phyloP scores from a whole-genome alignment of 2,888 invertebrate species.

The Onthophagus sagittarius region DNA sequence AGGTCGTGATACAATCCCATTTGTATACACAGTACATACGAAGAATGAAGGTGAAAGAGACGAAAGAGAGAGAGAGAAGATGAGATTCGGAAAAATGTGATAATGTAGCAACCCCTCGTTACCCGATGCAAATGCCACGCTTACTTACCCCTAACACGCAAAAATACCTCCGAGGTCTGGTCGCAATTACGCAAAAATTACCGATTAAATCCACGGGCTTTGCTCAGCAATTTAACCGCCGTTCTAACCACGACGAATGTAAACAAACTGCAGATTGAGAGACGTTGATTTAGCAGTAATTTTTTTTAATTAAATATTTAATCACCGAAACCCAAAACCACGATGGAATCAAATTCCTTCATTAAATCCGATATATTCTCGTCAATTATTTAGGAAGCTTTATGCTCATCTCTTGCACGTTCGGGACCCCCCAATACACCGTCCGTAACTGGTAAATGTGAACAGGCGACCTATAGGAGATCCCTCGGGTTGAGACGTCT shows the following conservation, averaged over 20 bases:
- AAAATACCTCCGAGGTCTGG: background rate
- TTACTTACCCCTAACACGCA: background rate
- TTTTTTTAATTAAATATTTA: background rate
- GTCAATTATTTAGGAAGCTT: constrained; percentile 8
- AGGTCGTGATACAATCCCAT: constrained; percentile 6
- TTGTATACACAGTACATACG: background rate
- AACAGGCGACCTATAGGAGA: background rate
- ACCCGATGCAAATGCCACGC: background rate
- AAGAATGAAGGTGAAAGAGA: too few species aligned
- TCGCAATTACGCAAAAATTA: background rate
- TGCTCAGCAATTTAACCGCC: background rate
- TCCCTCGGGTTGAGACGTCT: constrained; percentile 6
- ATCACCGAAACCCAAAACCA: too few species aligned
- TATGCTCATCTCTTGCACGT: background rate
- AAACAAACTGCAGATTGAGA: background rate
- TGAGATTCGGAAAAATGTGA: background rate
- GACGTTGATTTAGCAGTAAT: background rate
- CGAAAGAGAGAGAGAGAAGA: too few species aligned
- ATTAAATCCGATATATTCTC: background rate
- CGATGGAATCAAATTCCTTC: background rate
- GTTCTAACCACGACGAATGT: background rate
- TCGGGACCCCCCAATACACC: background rate
- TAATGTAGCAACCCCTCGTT: background rate
- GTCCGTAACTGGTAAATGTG: background rate
- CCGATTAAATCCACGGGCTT: background rate